Evolutionary conservation across 1,140 invertebrate species (phyloP).

Genomic region (Drosophila quadrilineata): DNA sequence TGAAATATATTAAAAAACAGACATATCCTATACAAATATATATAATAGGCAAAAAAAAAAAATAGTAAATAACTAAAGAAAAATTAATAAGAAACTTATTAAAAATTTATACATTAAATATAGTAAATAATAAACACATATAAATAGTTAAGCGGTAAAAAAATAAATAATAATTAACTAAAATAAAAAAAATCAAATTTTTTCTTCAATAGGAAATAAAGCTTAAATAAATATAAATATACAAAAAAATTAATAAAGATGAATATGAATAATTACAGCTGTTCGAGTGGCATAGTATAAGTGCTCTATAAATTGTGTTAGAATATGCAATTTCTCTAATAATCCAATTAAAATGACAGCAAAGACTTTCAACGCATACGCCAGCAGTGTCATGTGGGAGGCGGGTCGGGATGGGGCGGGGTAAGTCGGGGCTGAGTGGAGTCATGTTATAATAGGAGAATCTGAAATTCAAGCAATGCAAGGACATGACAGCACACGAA

Average conservation of each 20-base stretch:
- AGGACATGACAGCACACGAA: conserved; percentile 38
- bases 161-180: background rate
- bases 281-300: background rate
- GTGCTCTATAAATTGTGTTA: conserved; percentile 44
- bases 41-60: too few species aligned
- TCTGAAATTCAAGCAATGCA: conserved; percentile 41
- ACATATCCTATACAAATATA: too few species aligned
- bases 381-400: background rate
- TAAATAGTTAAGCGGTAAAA: background rate
- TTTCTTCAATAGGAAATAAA: background rate
- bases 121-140: background rate
- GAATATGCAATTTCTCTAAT: conserved; percentile 61
- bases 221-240: background rate
- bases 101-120: too few species aligned
- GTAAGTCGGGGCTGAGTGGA: too few species aligned
- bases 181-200: background rate
- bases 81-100: background rate
- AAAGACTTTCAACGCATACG: conserved; percentile 32
- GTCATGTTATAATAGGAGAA: conserved; percentile 22
- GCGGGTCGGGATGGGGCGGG: background rate
- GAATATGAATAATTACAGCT: background rate
- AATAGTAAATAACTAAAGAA: background rate
- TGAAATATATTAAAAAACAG: too few species aligned
- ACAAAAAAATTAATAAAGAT: conserved; percentile 26
- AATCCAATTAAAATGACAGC: conserved; percentile 56